A percentile compares a stretch with the other conserved stretches of the same genome.
Evolutionary conservation across 2,113 vertebrate species (phyloP).

Genomic region (Notarius lentiginosus): DNA sequence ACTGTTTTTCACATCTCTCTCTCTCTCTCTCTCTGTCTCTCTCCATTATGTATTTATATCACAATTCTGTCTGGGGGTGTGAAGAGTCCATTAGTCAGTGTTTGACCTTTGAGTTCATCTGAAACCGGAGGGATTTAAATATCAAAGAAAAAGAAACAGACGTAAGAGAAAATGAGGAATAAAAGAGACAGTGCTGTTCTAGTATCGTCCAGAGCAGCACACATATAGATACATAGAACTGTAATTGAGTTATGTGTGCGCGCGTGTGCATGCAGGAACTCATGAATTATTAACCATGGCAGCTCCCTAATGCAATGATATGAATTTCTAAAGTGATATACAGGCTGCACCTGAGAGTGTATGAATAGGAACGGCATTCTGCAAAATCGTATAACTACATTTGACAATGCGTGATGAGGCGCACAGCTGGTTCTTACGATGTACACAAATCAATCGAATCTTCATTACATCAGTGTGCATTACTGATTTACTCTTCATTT

Average conservation of each 20-base stretch:
- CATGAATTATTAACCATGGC: constrained; percentile 52
- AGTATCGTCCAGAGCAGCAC: neutral
- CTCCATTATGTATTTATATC: neutral
- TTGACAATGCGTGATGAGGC: constrained; percentile 15
- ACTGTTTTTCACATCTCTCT: neutral
- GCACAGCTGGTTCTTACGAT: constrained; percentile 8
- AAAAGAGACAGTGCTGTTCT: neutral
- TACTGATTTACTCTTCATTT: constrained; percentile 21
- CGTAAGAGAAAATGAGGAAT: neutral
- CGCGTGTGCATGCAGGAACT: constrained; percentile 15
- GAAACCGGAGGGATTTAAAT: constrained; percentile 37
- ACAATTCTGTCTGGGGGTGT: neutral
- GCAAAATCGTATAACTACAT: constrained; percentile 10
- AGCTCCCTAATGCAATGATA: constrained; percentile 48
- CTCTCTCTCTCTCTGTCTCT: neutral
- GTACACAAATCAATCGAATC: constrained; percentile 12
- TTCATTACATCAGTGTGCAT: neutral
- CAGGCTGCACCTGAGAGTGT: constrained; percentile 9
- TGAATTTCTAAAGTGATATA: constrained; percentile 48
- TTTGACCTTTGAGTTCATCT: constrained; percentile 38
- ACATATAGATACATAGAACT: neutral
- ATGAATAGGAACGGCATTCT: neutral
- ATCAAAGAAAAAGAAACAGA: constrained; percentile 11
- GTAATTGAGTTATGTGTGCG: neutral
- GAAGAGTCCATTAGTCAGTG: constrained; percentile 30